phyloP scores from a whole-genome alignment of 2,888 invertebrate species.

The Watsonalla binaria region DNA sequence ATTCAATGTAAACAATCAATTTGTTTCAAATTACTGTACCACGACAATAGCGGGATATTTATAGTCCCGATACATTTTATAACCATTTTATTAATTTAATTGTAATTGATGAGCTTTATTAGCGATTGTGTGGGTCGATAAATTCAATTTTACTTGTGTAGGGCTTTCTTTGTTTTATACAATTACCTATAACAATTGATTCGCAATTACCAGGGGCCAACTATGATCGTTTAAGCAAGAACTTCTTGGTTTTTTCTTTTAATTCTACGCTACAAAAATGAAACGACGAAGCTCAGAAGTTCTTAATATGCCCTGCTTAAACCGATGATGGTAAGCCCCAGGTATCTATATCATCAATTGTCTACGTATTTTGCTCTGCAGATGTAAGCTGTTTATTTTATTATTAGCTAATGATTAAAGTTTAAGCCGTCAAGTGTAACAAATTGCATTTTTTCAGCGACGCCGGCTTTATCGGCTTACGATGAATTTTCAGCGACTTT shows the following conservation, averaged over 20 bases:
- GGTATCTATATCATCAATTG: too few relatives aligned
- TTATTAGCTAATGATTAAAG: not conserved
- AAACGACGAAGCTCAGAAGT: too few relatives aligned
- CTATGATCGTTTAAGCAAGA: too few relatives aligned
- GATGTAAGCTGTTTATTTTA: too few relatives aligned
- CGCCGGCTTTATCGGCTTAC: not conserved
- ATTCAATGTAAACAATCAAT: slow-evolving; percentile 73
- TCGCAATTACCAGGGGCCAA: too few relatives aligned
- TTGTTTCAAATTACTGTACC: slow-evolving; percentile 65
- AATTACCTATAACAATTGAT: slow-evolving; percentile 7
- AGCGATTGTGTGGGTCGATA: slow-evolving; percentile 52
- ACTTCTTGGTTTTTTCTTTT: too few relatives aligned
- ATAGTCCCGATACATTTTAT: slow-evolving; percentile 69
- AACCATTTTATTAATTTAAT: slow-evolving; percentile 73
- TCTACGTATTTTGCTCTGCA: too few relatives aligned
- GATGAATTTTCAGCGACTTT: not conserved
- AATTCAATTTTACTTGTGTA: slow-evolving; percentile 43
- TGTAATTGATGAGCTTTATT: slow-evolving; percentile 62
- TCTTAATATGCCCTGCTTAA: too few relatives aligned
- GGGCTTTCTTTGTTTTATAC: slow-evolving; percentile 39
- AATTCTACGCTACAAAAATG: too few relatives aligned
- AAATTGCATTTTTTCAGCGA: not conserved
- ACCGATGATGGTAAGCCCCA: too few relatives aligned
- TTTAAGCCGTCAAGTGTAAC: not conserved
- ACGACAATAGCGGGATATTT: slow-evolving; percentile 68